A percentile compares a stretch with the other conserved stretches of the same genome.
phyloP scores from a whole-genome alignment of 2,797 vertebrate genomes.

The Sebastes reedi region DNA sequence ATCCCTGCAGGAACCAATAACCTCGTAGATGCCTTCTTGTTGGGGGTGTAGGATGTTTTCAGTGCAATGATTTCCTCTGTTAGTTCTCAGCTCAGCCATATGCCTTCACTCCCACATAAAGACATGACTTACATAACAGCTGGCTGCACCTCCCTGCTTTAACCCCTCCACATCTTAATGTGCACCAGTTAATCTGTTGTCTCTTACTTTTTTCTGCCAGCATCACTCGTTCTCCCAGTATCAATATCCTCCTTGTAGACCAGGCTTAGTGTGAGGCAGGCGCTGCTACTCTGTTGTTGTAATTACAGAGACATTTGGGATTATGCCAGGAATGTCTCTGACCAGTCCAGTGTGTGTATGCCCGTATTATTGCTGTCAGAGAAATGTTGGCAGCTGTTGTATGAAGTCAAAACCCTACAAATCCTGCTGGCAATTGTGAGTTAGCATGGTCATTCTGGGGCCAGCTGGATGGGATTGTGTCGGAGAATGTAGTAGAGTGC shows the following conservation, averaged over 20 bases:
- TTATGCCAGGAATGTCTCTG: slow-evolving; percentile 14
- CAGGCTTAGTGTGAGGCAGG: background rate
- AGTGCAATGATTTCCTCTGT: background rate
- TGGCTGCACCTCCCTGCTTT: background rate
- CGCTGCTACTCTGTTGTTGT: slow-evolving; percentile 15
- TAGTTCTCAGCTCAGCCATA: slow-evolving; percentile 4
- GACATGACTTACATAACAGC: slow-evolving; percentile 22
- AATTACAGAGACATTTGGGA: slow-evolving; percentile 33
- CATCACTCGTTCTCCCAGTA: background rate
- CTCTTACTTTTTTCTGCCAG: background rate
- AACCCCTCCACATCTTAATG: slow-evolving; percentile 4
- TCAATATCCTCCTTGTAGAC: slow-evolving; percentile 6
- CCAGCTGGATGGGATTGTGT: slow-evolving; percentile 12
- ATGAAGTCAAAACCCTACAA: slow-evolving; percentile 22
- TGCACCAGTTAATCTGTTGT: background rate
- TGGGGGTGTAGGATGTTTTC: background rate
- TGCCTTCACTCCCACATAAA: slow-evolving; percentile 15
- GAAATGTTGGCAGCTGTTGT: slow-evolving; percentile 20
- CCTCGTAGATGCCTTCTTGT: background rate
- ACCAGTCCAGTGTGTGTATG: background rate
- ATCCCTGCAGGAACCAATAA: background rate
- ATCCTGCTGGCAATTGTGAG: slow-evolving; percentile 14
- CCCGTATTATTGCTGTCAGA: slow-evolving; percentile 13
- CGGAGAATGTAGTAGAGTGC: background rate
- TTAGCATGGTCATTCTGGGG: background rate